These are phyloP conservation scores for Blastobasis adustella DNA, from an alignment of 2,888 invertebrate species.

Conservation along the genomic window DNA sequence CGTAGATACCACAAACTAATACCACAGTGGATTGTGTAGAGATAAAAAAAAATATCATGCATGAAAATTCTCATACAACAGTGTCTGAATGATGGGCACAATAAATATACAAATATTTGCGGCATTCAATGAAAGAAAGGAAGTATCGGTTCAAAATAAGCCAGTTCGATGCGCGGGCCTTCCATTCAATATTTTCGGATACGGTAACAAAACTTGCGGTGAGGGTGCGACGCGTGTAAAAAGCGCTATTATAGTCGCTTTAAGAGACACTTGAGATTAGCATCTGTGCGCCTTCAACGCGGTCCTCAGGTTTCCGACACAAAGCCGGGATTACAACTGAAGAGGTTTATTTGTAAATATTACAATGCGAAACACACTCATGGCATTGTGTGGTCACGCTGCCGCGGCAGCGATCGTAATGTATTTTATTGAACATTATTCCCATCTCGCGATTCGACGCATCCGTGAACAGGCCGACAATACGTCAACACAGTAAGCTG, in stretches of 20 bases:
- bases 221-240: conserved; percentile 51
- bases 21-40: no score
- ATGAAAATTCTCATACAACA: conserved; percentile 4
- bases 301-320: conserved; percentile 63
- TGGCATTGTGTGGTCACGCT: conserved; percentile 53
- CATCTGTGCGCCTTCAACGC: conserved; percentile 63
- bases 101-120: conserved; percentile 15
- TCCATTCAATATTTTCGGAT: conserved; percentile 39
- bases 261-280: conserved; percentile 75
- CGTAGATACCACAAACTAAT: no score
- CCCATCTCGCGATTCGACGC: conserved; percentile 59
- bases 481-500: conserved; percentile 27
- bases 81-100: conserved; percentile 5
- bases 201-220: conserved; percentile 50
- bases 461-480: conserved; percentile 46
- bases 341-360: conserved; percentile 74
- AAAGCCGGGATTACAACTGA: conserved; percentile 63
- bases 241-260: conserved; percentile 64
- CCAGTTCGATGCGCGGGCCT: conserved; percentile 38
- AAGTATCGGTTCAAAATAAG: conserved; percentile 49
- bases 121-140: conserved; percentile 28
- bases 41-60: background rate
- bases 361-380: conserved; percentile 45
- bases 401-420: conserved; percentile 46
- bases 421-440: conserved; percentile 61